phyloP scores from a whole-genome alignment of 2,888 invertebrate species.

The Pristionchus entomophagus region DNA sequence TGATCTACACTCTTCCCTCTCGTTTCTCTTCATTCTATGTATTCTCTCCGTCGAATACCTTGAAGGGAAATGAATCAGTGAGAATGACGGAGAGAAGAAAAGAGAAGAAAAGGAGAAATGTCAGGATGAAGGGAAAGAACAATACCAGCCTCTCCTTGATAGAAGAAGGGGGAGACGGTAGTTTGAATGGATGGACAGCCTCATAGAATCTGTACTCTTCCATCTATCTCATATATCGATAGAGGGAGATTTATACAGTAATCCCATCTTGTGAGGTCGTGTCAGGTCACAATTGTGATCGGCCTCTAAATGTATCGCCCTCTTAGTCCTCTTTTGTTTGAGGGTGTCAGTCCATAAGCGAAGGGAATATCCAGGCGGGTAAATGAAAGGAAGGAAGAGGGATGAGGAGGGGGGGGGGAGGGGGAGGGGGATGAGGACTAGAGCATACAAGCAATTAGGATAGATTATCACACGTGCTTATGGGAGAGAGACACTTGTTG shows the following conservation, averaged over 20 bases:
- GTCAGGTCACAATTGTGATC: neutral
- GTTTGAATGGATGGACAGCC: neutral
- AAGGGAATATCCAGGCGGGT: neutral
- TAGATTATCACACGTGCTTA: conserved; percentile 19
- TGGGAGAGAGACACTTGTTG: conserved; percentile 9
- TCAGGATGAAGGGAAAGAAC: conserved; percentile 37
- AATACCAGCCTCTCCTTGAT: conserved; percentile 23
- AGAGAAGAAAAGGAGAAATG: conserved; percentile 14
- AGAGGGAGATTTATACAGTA: no score
- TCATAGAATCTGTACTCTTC: no score
- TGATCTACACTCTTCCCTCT: conserved; percentile 14
- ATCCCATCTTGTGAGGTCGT: no score
- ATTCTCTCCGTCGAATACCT: conserved; percentile 33
- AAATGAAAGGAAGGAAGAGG: neutral
- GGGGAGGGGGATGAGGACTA: neutral
- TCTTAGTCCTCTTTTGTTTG: conserved; percentile 26
- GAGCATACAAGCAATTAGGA: conserved; percentile 39
- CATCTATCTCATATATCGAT: no score
- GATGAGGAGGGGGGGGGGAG: neutral
- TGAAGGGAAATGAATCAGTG: conserved; percentile 14
- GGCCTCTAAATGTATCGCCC: neutral
- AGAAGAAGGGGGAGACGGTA: neutral
- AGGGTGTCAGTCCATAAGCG: conserved; percentile 1
- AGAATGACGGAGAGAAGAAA: conserved; percentile 36
- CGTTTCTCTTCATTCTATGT: neutral